A percentile compares a stretch with the other conserved stretches of the same genome.
Evolutionary conservation across 1,140 invertebrate species (phyloP).

Genomic region (Drosophila rhopaloa): DNA sequence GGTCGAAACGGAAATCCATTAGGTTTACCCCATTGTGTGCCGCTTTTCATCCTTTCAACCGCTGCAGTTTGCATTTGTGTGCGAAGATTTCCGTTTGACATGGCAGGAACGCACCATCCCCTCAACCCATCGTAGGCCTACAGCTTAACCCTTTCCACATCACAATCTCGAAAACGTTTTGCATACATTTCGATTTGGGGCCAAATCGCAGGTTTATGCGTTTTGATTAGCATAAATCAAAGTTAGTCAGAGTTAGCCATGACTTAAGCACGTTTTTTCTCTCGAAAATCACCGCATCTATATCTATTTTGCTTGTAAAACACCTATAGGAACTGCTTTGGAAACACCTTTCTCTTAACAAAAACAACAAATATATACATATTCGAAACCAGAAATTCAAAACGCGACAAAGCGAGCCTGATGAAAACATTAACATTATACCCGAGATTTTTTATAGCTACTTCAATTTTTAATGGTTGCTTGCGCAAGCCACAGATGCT

Average conservation of each 20-base stretch:
- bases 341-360: constrained; percentile 72
- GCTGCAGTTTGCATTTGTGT: constrained; percentile 73
- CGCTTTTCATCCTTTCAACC: constrained; percentile 5
- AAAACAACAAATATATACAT: constrained; percentile 36
- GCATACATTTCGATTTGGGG: constrained; percentile 52
- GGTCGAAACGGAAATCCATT: constrained; percentile 76
- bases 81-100: constrained; percentile 75
- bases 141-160: neutral
- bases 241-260: constrained; percentile 23
- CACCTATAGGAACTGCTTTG: constrained; percentile 62
- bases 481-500: constrained; percentile 32
- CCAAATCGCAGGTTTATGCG: constrained; percentile 50
- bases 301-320: constrained; percentile 62
- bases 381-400: constrained; percentile 55
- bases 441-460: constrained; percentile 70
- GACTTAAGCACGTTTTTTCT: constrained; percentile 32
- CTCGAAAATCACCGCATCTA: constrained; percentile 13
- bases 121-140: neutral
- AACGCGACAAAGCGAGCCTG: constrained; percentile 55
- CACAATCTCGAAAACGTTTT: constrained; percentile 69
- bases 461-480: constrained; percentile 66
- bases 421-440: constrained; percentile 81
- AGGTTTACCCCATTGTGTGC: constrained; percentile 53
- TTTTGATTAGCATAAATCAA: constrained; percentile 79
- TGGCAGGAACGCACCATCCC: constrained; percentile 24